phyloP scores from a whole-genome alignment of 1,140 invertebrate species.

The Zaprionus capensis region DNA sequence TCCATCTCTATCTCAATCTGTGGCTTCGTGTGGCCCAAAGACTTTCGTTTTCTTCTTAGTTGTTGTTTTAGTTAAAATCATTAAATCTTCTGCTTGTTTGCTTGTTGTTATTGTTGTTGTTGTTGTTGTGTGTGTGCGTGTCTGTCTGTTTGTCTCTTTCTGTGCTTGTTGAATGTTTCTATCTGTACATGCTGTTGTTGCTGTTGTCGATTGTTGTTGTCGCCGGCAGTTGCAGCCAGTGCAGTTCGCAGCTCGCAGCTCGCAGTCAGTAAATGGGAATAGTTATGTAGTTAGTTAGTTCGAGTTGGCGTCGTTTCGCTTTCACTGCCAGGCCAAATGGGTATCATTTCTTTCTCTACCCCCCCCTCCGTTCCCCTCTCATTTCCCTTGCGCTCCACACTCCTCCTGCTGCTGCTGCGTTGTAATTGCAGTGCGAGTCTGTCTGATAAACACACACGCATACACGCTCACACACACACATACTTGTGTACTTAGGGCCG shows the following conservation, averaged over 20 bases:
- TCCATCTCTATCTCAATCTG: neutral
- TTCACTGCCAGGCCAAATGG: slow-evolving; percentile 35
- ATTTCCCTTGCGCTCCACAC: too few species aligned
- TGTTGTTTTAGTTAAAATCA: slow-evolving; percentile 61
- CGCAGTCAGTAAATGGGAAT: slow-evolving; percentile 38
- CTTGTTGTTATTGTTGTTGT: neutral
- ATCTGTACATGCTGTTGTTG: slow-evolving; percentile 20
- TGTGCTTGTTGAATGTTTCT: slow-evolving; percentile 28
- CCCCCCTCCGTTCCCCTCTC: neutral
- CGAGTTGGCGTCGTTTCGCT: slow-evolving; percentile 36
- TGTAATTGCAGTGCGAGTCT: slow-evolving; percentile 26
- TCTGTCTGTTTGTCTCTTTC: slow-evolving; percentile 8
- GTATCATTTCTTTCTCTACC: neutral
- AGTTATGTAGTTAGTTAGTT: slow-evolving; percentile 38
- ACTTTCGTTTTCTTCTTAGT: slow-evolving; percentile 61
- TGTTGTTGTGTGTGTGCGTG: slow-evolving; percentile 6
- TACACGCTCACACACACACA: neutral
- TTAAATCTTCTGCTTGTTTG: slow-evolving; percentile 63
- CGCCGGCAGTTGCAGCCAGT: slow-evolving; percentile 20
- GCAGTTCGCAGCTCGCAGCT: neutral
- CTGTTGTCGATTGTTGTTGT: slow-evolving; percentile 40
- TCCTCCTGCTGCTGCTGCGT: neutral
- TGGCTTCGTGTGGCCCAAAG: slow-evolving; percentile 29
- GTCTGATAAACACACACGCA: neutral
- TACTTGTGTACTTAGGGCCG: slow-evolving; percentile 1